Conservation (phyloP, 2,113 vertebrate species). For the Crotalus tigris region DNA sequence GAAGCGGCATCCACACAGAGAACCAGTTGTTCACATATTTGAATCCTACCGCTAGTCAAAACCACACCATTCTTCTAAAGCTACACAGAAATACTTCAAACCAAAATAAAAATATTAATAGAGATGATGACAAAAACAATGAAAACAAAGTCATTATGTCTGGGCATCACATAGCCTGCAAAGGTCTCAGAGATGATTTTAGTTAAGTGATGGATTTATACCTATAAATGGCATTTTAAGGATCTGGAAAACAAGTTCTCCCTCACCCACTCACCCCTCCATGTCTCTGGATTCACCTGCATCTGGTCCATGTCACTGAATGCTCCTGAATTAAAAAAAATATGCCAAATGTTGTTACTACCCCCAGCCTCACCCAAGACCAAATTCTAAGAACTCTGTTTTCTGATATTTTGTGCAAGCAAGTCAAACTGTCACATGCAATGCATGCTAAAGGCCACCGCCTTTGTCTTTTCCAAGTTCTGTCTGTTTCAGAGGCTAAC, state of each 20-base stretch:
- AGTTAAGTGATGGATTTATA: neutral
- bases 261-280: neutral
- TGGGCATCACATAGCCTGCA: neutral
- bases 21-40: no score
- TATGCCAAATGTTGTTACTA: constrained; percentile 64
- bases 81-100: constrained; percentile 24
- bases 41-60: neutral
- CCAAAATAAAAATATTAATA: neutral
- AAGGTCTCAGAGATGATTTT: neutral
- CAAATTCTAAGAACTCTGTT: constrained; percentile 68
- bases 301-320: constrained; percentile 55
- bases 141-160: neutral
- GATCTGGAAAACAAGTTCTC: neutral
- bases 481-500: constrained; percentile 83
- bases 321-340: constrained; percentile 58
- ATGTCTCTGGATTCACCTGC: constrained; percentile 24
- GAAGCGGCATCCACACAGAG: no score
- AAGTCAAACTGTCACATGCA: constrained; percentile 69
- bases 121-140: neutral
- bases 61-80: neutral
- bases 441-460: constrained; percentile 77
- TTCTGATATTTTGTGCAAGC: constrained; percentile 68
- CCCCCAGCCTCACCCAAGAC: constrained; percentile 64
- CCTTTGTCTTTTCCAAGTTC: constrained; percentile 80
- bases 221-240: neutral